Conservation (phyloP, 2,888 invertebrate genomes). For the Iphiclides podalirius region DNA sequence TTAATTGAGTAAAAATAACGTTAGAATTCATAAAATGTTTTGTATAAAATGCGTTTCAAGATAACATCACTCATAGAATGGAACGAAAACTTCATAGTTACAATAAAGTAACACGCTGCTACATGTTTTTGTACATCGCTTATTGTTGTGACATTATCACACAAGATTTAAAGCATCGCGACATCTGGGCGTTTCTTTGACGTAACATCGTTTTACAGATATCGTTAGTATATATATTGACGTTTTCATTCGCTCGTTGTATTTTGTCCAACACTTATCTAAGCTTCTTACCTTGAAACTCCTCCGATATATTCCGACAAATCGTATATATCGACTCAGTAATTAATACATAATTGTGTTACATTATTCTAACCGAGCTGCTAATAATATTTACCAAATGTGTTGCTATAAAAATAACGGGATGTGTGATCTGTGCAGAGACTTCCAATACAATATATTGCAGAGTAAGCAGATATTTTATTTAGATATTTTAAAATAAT, state of each 20-base stretch:
- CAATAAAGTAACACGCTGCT: constrained; percentile 30
- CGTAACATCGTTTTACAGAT: constrained; percentile 73
- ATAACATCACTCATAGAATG: neutral
- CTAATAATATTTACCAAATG: constrained; percentile 45
- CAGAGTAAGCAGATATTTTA: constrained; percentile 57
- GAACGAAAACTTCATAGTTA: constrained; percentile 22
- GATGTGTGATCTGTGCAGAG: constrained; percentile 72
- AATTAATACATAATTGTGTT: constrained; percentile 32
- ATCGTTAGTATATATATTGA: constrained; percentile 74
- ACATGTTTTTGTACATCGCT: constrained; percentile 48
- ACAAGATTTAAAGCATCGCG: constrained; percentile 66
- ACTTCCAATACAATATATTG: constrained; percentile 64
- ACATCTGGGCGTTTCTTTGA: constrained; percentile 76
- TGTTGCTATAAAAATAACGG: constrained; percentile 71
- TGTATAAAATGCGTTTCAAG: neutral
- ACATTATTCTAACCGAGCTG: constrained; percentile 23
- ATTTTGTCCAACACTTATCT: constrained; percentile 74
- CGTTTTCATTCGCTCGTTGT: constrained; percentile 60
- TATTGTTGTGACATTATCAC: constrained; percentile 63
- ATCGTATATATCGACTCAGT: constrained; percentile 46
- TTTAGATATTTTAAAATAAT: neutral
- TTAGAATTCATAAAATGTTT: neutral
- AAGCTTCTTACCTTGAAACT: constrained; percentile 75
- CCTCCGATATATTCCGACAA: constrained; percentile 53
- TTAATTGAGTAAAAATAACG: too few species aligned